Conservation (phyloP, 1,140 invertebrate genomes). For the Paraescarpia echinospica region DNA sequence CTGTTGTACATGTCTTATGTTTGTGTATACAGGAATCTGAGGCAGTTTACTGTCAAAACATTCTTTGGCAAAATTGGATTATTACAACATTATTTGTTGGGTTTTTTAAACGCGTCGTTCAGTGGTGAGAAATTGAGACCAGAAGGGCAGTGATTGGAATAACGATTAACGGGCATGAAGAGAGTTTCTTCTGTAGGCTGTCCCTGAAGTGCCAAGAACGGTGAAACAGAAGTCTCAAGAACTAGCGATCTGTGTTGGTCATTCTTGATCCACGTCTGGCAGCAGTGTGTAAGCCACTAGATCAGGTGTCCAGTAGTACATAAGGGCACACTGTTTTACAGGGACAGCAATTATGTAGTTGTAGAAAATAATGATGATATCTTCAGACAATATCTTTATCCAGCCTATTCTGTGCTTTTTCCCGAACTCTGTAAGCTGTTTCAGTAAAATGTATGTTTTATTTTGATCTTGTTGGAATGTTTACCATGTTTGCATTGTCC, state of each 20-base stretch:
- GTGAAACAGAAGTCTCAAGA: neutral
- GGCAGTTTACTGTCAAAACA: neutral
- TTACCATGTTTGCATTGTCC: neutral
- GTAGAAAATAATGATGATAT: neutral
- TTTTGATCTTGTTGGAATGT: neutral
- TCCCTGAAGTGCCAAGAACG: neutral
- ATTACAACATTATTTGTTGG: neutral
- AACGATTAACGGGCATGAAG: neutral
- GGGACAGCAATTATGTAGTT: neutral
- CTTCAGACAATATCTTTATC: neutral
- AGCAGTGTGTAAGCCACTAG: too few species aligned
- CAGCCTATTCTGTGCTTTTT: neutral
- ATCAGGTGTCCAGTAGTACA: neutral
- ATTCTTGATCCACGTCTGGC: neutral
- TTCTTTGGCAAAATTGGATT: neutral
- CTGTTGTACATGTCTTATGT: neutral
- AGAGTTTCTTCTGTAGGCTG: neutral
- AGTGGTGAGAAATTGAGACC: neutral
- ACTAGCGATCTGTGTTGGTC: neutral
- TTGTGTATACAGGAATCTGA: neutral
- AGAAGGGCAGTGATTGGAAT: neutral
- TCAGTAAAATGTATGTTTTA: neutral
- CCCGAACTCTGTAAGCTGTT: neutral
- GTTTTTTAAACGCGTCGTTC: neutral
- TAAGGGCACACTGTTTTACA: neutral